Base-by-base conservation (phyloP, 2,113 vertebrate species). In the Solea senegalensis region DNA sequence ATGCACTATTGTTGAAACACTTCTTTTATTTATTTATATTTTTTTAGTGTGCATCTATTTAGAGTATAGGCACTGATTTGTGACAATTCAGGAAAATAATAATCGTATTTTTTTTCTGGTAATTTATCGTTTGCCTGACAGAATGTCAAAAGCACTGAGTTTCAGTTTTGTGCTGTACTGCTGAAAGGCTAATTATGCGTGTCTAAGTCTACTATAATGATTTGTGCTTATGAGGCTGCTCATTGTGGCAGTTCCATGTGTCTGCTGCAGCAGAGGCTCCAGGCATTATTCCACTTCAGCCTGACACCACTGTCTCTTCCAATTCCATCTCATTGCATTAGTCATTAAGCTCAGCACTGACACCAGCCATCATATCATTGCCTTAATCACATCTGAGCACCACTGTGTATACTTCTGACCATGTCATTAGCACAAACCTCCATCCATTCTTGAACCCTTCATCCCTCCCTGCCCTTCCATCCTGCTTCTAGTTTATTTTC, bases 381-480 rank as follows among this genome's bases (percentile, higher is more conserved):
- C 76, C 84, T 82, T 90, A 91, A 92, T 92, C 86, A 83, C 75
- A 89, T 90, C 88, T 81, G 88, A 92, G 86, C 83, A 79, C 68
- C 76, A 39, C 73, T 76, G 81, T 86, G 80, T 86, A 21, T 21
- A 81, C 86, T 86, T 78, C 84, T 73, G 80, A 85, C 90, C 84
- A 63, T 81, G 81, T 90, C 86, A 89, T 92, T 91, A 91, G 77
- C 83, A 65, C 61, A 63, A 58, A 80, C 85, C 72, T 64, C 71
- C 71, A 50, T 74, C 84, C 77, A 55, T 27, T 54, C 68, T 34
- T 56, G 45, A 7, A 21, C 41, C 64, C 72, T 53, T 62, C 59
- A 8, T 51, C 63, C 53, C 40, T 66, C 54, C 14, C 0, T 66
- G 15, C 65, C 73, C 81, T 56, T 72, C 69, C 66, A 14, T 53